Conservation (phyloP, 1,140 invertebrate genomes). For the Thaumetopoea pityocampa region DNA sequence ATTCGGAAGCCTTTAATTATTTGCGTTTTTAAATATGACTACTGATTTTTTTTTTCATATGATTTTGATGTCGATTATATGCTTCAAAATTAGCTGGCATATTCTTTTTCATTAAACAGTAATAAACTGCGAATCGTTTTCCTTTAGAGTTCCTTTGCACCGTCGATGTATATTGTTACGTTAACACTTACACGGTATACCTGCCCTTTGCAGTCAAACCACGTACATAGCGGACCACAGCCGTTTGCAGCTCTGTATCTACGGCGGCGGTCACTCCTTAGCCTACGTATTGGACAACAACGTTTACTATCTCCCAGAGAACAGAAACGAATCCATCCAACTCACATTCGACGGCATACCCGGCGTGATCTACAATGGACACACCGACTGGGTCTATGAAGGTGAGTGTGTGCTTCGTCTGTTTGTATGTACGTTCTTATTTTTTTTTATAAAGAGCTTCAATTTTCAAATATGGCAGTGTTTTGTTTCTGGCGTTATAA, state of each 20-base stretch:
- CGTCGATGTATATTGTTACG: no score
- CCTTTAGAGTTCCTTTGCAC: no score
- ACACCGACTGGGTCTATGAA: constrained; percentile 88
- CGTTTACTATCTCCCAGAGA: constrained; percentile 82
- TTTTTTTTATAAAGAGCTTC: no score
- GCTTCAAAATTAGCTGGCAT: no score
- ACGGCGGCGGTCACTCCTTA: constrained; percentile 80
- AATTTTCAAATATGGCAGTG: no score
- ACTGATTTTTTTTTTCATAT: constrained; percentile 11
- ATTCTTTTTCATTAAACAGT: no score
- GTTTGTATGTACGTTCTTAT: no score
- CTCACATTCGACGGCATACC: constrained; percentile 79
- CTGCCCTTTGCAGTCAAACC: constrained; percentile 54
- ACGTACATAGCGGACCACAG: constrained; percentile 66
- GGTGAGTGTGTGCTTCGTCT: constrained; percentile 49
- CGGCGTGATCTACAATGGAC: constrained; percentile 84
- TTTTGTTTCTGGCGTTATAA: no score
- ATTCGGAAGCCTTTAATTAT: no score
- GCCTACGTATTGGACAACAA: constrained; percentile 88
- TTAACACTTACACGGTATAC: no score
- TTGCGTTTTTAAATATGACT: background rate
- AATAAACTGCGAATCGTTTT: no score
- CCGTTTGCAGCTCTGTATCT: constrained; percentile 72
- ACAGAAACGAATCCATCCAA: constrained; percentile 48
- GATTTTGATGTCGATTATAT: no score